Conservation (phyloP, 2,888 invertebrate genomes). For the Chalcis sispes region DNA sequence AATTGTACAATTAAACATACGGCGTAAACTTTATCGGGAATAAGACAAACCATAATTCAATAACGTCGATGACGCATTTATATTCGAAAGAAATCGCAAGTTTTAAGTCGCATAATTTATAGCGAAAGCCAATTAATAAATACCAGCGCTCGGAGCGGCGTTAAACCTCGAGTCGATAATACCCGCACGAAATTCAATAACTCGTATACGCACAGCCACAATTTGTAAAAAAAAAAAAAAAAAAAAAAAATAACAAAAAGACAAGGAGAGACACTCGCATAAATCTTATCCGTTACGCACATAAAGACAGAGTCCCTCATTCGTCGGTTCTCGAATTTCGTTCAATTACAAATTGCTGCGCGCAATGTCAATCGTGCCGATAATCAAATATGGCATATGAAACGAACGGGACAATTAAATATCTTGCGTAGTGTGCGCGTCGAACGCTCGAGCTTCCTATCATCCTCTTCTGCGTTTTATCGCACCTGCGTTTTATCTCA, state of each 20-base stretch:
- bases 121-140: slow-evolving; percentile 30
- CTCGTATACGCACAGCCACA: too few relatives aligned
- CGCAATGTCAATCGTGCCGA: slow-evolving; percentile 18
- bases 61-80: not conserved
- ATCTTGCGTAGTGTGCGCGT: too few relatives aligned
- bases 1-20: too few relatives aligned
- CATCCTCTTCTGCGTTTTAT: too few relatives aligned
- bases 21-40: too few relatives aligned
- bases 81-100: not conserved
- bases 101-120: not conserved
- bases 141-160: not conserved
- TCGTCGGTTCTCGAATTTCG: slow-evolving; percentile 33
- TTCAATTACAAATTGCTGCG: slow-evolving; percentile 37
- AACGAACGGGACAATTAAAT: too few relatives aligned
- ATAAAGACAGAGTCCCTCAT: not conserved
- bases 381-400: slow-evolving; percentile 24
- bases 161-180: slow-evolving; percentile 13
- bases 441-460: too few relatives aligned
- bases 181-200: slow-evolving; percentile 18
- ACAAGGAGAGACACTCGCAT: not conserved
- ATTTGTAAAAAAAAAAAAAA: slow-evolving; percentile 6
- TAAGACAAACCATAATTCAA: too few relatives aligned
- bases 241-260: too few relatives aligned
- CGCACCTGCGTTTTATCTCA: too few relatives aligned
- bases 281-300: slow-evolving; percentile 6